Evolutionary conservation across 2,888 invertebrate genomes (phyloP), one percentile per base, ranked within the genome.

Genomic region (Clusia tigrina): DNA sequence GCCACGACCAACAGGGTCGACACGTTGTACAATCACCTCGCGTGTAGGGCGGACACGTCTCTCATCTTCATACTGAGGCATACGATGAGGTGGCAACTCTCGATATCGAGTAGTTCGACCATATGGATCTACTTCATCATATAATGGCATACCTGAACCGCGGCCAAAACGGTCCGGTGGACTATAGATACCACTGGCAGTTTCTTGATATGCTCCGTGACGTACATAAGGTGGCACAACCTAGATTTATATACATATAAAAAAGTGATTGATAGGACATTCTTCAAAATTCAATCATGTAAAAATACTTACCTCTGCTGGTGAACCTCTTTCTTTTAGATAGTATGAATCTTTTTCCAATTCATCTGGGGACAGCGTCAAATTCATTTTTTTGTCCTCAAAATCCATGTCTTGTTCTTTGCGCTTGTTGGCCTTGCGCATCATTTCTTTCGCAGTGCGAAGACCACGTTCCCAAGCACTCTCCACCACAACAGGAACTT

Each of bases 401-500:
- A 96, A 96, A 83, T 96, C 95, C 86, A 94, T 92, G 79, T 97
- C 96, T 73, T 93, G 95, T 83, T 96, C 96, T 81, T 96, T 96
- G 46, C 96, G 89, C 80, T 95, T 94, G 74, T 91, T 92, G 0
- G 96, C 95, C 85, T 95, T 94, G 64, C 95, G 89, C 84, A 93
- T 87, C 89, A 92, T 90, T 88, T 98, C 97, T 84, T 98, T 98
- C 24, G 98, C 98, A 56, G 97, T 96, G 32, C 96, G 86, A 56
- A 98, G 85, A 0, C 97, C 98, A 57, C 98, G 86, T 82, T 98
- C 98, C 98, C 98, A 98, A 0, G 98, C 95, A 38, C 95, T 93
- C 85, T 98, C 97, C 0, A 91, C 88, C n/a, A 90, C 73, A 25
- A 81, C 80, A 0, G 81, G 80, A 1, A 71, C 76, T 10, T 80